Evolutionary conservation across 2,888 invertebrate genomes (phyloP).

Genomic region (Agrochola macilenta): DNA sequence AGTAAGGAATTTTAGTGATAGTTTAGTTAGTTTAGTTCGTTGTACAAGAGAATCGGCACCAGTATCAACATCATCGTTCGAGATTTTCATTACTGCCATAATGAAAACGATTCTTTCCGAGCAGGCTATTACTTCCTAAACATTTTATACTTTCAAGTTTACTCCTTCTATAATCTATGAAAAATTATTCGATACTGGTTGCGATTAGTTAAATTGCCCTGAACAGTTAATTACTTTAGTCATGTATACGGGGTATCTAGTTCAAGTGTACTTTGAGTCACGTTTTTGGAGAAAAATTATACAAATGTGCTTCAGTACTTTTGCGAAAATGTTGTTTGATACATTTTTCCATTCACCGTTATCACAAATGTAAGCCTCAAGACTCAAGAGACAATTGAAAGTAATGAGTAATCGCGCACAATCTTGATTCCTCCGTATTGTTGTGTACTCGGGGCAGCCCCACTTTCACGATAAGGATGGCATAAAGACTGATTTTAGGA

Average conservation of each 20-base stretch:
- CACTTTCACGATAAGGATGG: constrained; percentile 3
- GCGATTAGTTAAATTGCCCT: too few species aligned
- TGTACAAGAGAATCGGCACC: too few species aligned
- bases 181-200: background rate
- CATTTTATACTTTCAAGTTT: background rate
- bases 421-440: background rate
- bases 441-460: constrained; percentile 18
- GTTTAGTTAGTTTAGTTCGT: too few species aligned
- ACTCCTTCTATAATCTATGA: background rate
- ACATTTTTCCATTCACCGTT: background rate
- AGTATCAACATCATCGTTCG: background rate
- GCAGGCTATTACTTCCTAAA: background rate
- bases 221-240: too few species aligned
- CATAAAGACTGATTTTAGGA: background rate
- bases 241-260: too few species aligned
- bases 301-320: background rate
- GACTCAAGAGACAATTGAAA: constrained; percentile 25
- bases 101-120: background rate
- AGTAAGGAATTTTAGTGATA: too few species aligned
- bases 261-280: constrained; percentile 2
- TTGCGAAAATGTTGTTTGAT: background rate
- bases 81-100: background rate
- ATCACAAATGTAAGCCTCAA: background rate
- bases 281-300: background rate
- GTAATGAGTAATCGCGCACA: constrained; percentile 22